A percentile compares a stretch with the other conserved stretches of the same genome.
These are phyloP conservation scores for Bellardia bayeri DNA, from an alignment of 2,888 invertebrate species.

Conservation along the genomic window DNA sequence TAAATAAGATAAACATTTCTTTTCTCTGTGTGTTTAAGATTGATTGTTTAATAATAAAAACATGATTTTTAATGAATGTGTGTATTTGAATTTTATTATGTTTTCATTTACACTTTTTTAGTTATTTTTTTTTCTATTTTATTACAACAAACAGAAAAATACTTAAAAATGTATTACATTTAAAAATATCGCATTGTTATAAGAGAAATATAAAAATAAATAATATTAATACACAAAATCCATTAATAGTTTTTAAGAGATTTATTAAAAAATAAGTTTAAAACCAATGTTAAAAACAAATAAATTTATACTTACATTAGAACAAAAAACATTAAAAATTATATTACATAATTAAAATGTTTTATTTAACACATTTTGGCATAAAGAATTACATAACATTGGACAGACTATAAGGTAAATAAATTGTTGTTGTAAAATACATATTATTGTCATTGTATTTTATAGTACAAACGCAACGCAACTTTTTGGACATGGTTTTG, in stretches of 20 bases:
- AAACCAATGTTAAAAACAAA: constrained; percentile 58
- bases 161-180: constrained; percentile 66
- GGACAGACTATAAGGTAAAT: too few species aligned
- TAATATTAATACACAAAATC: constrained; percentile 14
- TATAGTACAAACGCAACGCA: too few species aligned
- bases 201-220: constrained; percentile 2
- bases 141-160: constrained; percentile 33
- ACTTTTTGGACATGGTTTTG: too few species aligned
- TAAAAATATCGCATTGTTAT: constrained; percentile 62
- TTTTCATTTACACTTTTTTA: constrained; percentile 16
- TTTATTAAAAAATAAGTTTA: constrained; percentile 44
- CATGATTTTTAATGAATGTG: constrained; percentile 1
- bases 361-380: background rate
- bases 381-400: too few species aligned
- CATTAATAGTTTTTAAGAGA: constrained; percentile 54
- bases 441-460: too few species aligned
- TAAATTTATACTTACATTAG: constrained; percentile 55
- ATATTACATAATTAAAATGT: background rate
- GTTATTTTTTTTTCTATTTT: constrained; percentile 5
- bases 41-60: constrained; percentile 28
- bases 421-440: too few species aligned
- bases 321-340: constrained; percentile 19
- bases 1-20: constrained; percentile 25
- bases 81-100: constrained; percentile 26
- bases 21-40: background rate